Base-by-base conservation (phyloP, 2,113 vertebrate genomes). In the Heptranchias perlo region DNA sequence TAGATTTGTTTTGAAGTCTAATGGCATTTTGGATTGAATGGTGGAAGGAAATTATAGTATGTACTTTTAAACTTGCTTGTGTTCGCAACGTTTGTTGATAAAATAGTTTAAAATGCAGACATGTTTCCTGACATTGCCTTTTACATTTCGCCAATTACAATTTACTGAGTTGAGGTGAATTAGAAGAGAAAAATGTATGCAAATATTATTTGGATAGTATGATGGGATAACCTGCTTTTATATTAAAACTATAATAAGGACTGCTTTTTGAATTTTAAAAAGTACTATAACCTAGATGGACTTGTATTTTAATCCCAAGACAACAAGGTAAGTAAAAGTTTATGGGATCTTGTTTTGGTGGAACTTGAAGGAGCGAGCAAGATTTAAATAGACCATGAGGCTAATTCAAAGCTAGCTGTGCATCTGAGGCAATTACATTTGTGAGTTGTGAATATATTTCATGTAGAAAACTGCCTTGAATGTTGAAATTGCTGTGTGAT, bases 371-470 rank as follows among this genome's bases (percentile, higher is more conserved):
- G 6, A 28, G 35, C 44, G 47, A 87, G 1, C 47, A 21, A 92
- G 44, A 21, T 82, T 44, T 93, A 31, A 54, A n/a, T 92, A 1
- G n/a, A 39, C 54, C 35, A 92, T n/a, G 61, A n/a, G 54, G 4
- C 61, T 92, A 44, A 23, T 39, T 62, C 35, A 39, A 62, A 93
- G 52, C 11, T n/a, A 91, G 52, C 58, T 39, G 0, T 92, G 89
- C 35, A 39, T 21, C 61, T 64, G 16, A 62, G 31, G 35, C 31
- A 91, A 93, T 47, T 91, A n/a, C n/a, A n/a, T n/a, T n/a, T n/a
- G n/a, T n/a, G n/a, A n/a, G 52, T 61, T 93, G 58, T 62, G 64
- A 92, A 93, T 93, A 64, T 93, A 47, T 82, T 82, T 82, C 78
- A 44, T 64, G 4, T 61, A 39, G 87, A 91, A 35, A 62, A 16